Percentiles rank a stretch among this genome's conserved stretches.
phyloP scores from a whole-genome alignment of 2,888 invertebrate genomes.

The Selenia dentaria region DNA sequence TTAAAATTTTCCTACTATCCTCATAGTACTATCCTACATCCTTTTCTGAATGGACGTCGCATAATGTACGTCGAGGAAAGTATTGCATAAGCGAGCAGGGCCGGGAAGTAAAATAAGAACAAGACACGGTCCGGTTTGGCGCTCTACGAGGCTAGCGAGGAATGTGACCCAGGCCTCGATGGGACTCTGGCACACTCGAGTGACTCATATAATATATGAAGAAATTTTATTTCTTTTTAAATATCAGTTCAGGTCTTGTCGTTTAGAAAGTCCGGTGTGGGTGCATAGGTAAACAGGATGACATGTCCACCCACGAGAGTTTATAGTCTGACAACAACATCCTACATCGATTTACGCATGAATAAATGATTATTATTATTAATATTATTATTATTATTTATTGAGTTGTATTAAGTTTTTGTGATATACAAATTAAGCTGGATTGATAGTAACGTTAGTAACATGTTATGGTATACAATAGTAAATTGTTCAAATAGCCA shows the following conservation, averaged over 20 bases:
- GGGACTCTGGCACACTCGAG: slow-evolving; percentile 49
- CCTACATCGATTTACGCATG: slow-evolving; percentile 32
- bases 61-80: slow-evolving; percentile 33
- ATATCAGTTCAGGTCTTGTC: slow-evolving; percentile 52
- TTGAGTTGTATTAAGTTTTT: no score
- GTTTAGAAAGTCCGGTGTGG: slow-evolving; percentile 75
- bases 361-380: no score
- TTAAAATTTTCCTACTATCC: no score
- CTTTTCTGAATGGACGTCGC: slow-evolving; percentile 19
- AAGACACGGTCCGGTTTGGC: slow-evolving; percentile 59
- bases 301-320: slow-evolving; percentile 53
- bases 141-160: slow-evolving; percentile 49
- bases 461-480: no score
- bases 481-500: no score
- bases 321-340: slow-evolving; percentile 44
- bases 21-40: no score
- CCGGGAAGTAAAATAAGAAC: slow-evolving; percentile 45
- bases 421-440: no score
- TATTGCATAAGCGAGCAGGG: slow-evolving; percentile 52
- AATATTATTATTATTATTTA: no score
- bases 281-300: slow-evolving; percentile 71
- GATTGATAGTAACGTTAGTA: no score
- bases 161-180: slow-evolving; percentile 72
- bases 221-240: slow-evolving; percentile 42
- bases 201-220: slow-evolving; percentile 62